Base-by-base conservation (phyloP, 2,113 vertebrate genomes). In the Mixornis gularis region DNA sequence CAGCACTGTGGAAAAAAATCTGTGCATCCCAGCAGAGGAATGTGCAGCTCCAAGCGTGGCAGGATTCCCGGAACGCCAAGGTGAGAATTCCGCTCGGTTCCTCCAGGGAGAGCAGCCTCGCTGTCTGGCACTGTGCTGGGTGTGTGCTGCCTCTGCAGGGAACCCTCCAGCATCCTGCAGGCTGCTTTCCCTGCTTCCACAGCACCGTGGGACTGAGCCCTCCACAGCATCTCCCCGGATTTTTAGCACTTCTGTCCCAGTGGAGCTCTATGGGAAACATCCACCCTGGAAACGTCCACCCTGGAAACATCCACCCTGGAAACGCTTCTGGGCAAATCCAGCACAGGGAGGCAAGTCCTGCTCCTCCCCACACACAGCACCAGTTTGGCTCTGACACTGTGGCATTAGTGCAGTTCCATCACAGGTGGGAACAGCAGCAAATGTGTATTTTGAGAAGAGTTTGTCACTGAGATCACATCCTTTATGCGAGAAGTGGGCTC, bases 401-500 rank as follows among this genome's bases (percentile, higher is more conserved):
- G 41, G 12, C 15, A 12, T 11, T 3, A 5, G 13, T 1, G 13
- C 3, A 52, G 48, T 2, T 30, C 10, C 40, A 16, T 8, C 59
- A 7, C 1, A 0, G 4, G 14, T 25, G 68, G 7, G 26, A 64
- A 14, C 3, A 81, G 20, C 48, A 55, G 43, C 13, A 70, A 64
- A 38, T 2, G 10, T 0, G 0, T 3, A 6, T 5, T 15, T 3
- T 21, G 24, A 1, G 8, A 8, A 0, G 53, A 71, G n/a, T 29
- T 30, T 27, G 48, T 17, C 32, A 30, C 0, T 7, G 1, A 32
- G 26, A 38, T 27, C 27, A 36, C 7, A 1, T 27, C 51, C 49
- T 29, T 30, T 13, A 34, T 5, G 38, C 26, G 48, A 20, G 26
- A 70, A 64, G 38, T 0, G 3, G 41, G 68, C n/a, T 41, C 49